These are phyloP conservation scores for Linnaemya vulpina DNA, from an alignment of 2,888 invertebrate genomes.

Conservation along the genomic window DNA sequence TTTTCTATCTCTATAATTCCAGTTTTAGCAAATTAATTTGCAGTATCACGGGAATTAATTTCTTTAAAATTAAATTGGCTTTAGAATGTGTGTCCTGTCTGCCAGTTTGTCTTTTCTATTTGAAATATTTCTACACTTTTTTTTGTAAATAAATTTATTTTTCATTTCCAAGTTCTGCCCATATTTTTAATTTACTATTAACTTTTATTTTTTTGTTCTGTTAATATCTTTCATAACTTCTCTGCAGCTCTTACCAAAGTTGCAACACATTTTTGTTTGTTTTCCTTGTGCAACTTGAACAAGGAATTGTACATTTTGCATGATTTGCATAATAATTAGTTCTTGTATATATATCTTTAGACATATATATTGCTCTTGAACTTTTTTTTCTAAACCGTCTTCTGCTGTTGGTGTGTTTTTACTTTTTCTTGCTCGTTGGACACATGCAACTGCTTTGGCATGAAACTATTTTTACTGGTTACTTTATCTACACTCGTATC, in stretches of 20 bases:
- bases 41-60: no score
- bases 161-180: slow-evolving; percentile 20
- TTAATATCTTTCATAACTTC: neutral
- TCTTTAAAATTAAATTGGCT: neutral
- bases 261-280: neutral
- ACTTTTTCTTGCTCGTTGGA: neutral
- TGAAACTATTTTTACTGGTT: slow-evolving; percentile 3
- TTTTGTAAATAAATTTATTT: slow-evolving; percentile 62
- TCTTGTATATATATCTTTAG: slow-evolving; percentile 1
- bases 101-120: neutral
- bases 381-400: slow-evolving; percentile 1
- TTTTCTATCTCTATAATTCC: no score
- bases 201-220: neutral
- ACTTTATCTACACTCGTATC: slow-evolving; percentile 25
- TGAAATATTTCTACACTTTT: slow-evolving; percentile 51
- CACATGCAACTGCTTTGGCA: neutral
- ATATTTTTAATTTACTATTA: slow-evolving; percentile 14
- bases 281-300: slow-evolving; percentile 49
- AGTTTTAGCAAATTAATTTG: no score
- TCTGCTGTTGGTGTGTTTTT: slow-evolving; percentile 13
- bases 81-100: neutral
- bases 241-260: neutral
- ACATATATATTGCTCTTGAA: neutral
- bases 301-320: slow-evolving; percentile 61
- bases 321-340: slow-evolving; percentile 71